Percentiles rank a stretch among this genome's conserved stretches.
These are phyloP conservation scores for Thalassaphorura encarpata DNA, from an alignment of 1,140 invertebrate genomes.

Conservation along the genomic window DNA sequence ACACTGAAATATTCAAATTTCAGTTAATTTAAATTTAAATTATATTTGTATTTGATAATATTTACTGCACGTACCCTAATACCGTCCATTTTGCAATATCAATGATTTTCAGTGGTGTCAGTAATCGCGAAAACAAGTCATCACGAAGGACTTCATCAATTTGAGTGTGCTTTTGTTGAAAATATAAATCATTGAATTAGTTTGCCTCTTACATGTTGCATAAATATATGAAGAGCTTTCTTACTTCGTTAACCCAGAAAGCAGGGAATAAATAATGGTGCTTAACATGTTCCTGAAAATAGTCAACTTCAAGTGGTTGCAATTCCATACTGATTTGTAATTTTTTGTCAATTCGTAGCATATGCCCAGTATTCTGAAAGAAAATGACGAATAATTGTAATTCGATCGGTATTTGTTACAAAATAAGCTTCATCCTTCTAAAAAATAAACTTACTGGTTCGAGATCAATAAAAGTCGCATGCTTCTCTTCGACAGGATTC, in stretches of 20 bases:
- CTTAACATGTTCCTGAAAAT: slow-evolving; percentile 37
- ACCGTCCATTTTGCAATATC: slow-evolving; percentile 1
- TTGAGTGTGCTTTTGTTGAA: neutral
- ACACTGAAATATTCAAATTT: too few species aligned
- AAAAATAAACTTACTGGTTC: slow-evolving; percentile 50
- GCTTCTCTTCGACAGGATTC: slow-evolving; percentile 53
- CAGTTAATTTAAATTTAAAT: too few species aligned
- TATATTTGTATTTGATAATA: too few species aligned
- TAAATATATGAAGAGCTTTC: neutral
- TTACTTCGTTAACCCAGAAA: slow-evolving; percentile 47
- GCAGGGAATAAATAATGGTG: slow-evolving; percentile 44
- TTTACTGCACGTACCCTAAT: too few species aligned
- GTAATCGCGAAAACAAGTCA: neutral
- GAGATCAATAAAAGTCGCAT: slow-evolving; percentile 61
- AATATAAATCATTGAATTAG: neutral
- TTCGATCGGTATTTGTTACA: neutral
- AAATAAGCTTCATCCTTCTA: neutral
- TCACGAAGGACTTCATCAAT: neutral
- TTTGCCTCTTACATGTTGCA: neutral
- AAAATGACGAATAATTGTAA: neutral
- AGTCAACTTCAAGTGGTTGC: slow-evolving; percentile 30
- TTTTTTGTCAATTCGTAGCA: slow-evolving; percentile 40
- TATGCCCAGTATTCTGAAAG: slow-evolving; percentile 43
- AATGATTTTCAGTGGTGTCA: slow-evolving; percentile 1
- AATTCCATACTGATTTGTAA: slow-evolving; percentile 46